Evolutionary conservation across 2,797 vertebrate genomes (phyloP), one percentile per base, ranked within the genome.

Genomic region (Parauchenoglanis punctatus): DNA sequence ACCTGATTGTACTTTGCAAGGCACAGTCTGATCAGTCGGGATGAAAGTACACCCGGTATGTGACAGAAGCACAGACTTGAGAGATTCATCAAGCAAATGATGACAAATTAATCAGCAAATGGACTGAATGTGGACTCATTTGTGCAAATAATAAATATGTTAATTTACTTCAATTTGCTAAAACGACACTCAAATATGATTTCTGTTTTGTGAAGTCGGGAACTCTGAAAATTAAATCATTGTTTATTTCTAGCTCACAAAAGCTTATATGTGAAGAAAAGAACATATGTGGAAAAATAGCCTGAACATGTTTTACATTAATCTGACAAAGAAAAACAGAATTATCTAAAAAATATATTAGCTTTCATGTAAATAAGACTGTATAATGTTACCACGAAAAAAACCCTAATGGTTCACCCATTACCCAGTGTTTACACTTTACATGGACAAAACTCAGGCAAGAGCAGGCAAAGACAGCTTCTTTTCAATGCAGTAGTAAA

Each of bases 1-100:
- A 25, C 61, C 76, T 86, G 23, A 23, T 20, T 67, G 72, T 23
- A 83, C 85, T 76, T 10, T 72, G n/a, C 7, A 52, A 18, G 80
- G 10, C 20, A 81, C 25, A 58, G 28, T 80, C 10, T 68, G 46
- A 49, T 40, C n/a, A 68, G 2, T 67, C 17, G 2, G 61, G 23
- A 12, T 83, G 4, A 83, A 67, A 49, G 61, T 70, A 68, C 63
- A 83, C 44, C 81, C 52, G 46, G 65, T 70, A 70, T 35, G 18
- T 83, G 65, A 25, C 65, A 54, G 67, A 68, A 68, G 15, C n/a
- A 52, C n/a, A 67, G 46, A 68, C 4, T 35, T 83, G 17, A 54
- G 61, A 82, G 40, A 7, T 65, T 49, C 49, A 65, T 82, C 80
- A 82, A 61, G 7, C 40, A 46, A 63, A 63, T 65, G 23, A 65